phyloP scores from a whole-genome alignment of 2,888 invertebrate species.

The Harpagoxenus sublaevis region DNA sequence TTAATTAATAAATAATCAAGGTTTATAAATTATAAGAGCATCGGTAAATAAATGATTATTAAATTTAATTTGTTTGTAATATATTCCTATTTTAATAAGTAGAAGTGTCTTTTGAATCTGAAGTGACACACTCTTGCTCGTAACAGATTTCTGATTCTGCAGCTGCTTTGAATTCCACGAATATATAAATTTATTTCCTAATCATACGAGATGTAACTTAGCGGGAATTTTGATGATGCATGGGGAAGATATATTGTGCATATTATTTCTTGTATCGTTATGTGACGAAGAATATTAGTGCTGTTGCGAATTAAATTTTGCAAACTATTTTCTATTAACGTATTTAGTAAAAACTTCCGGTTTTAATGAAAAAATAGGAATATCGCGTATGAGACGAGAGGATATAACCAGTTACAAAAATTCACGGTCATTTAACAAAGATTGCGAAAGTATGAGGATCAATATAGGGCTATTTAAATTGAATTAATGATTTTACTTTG shows the following conservation, averaged over 20 bases:
- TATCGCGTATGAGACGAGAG: not conserved
- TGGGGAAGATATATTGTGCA: not conserved
- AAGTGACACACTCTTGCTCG: not conserved
- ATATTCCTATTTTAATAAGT: not conserved
- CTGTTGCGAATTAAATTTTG: not conserved
- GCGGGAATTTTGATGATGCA: slow-evolving; percentile 1
- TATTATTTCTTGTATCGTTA: not conserved
- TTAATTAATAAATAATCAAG: not conserved
- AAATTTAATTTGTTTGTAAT: not conserved
- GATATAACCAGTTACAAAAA: not conserved
- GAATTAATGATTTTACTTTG: not conserved
- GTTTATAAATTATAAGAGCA: not conserved
- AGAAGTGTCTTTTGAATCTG: not conserved
- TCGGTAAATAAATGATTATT: not conserved
- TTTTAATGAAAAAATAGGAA: not conserved
- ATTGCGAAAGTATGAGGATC: not conserved
- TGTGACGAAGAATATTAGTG: not conserved
- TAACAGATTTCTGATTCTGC: not conserved
- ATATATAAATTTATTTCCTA: slow-evolving; percentile 5
- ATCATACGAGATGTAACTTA: slow-evolving; percentile 4
- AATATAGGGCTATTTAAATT: not conserved
- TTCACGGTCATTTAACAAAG: not conserved
- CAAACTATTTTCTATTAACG: not conserved
- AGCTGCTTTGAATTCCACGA: not conserved
- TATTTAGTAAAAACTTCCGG: not conserved